Percentiles rank a stretch among this genome's conserved stretches.
phyloP scores from a whole-genome alignment of 2,113 vertebrate genomes.

The Crypturellus undulatus region DNA sequence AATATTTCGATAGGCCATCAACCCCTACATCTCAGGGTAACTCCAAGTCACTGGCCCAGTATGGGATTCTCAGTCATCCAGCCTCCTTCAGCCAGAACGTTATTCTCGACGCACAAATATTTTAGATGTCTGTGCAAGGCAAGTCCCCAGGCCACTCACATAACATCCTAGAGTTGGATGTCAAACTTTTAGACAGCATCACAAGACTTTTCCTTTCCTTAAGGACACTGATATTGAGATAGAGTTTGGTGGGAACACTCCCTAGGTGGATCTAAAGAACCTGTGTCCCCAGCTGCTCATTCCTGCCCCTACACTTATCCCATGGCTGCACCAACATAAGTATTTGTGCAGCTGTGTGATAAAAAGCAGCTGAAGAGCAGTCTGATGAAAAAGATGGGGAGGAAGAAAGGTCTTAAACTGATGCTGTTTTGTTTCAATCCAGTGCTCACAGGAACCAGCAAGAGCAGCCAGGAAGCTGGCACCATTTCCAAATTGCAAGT shows the following conservation, averaged over 20 bases:
- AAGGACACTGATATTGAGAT: not conserved
- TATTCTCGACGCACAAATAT: not conserved
- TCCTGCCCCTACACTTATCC: constrained; percentile 23
- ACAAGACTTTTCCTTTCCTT: not conserved
- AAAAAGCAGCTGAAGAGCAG: constrained; percentile 49
- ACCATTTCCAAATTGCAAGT: not conserved
- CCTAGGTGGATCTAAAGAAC: not conserved
- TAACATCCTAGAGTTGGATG: not conserved
- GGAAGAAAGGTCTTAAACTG: not conserved
- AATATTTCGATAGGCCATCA: not conserved
- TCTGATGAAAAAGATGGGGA: not conserved
- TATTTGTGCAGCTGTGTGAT: constrained; percentile 38
- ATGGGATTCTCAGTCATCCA: not conserved
- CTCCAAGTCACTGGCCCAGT: not conserved
- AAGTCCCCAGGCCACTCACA: not conserved
- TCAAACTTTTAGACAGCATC: not conserved
- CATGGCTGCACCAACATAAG: constrained; percentile 37
- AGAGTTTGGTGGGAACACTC: not conserved
- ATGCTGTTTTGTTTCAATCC: constrained; percentile 35
- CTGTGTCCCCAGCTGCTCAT: not conserved
- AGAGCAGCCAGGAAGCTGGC: constrained; percentile 49
- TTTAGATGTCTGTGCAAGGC: not conserved
- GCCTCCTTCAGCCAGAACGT: not conserved
- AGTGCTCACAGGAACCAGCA: not conserved
- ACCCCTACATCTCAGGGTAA: not conserved